Evolutionary conservation across 2,888 invertebrate genomes (phyloP).

Genomic region (Tanaodytes sp.): DNA sequence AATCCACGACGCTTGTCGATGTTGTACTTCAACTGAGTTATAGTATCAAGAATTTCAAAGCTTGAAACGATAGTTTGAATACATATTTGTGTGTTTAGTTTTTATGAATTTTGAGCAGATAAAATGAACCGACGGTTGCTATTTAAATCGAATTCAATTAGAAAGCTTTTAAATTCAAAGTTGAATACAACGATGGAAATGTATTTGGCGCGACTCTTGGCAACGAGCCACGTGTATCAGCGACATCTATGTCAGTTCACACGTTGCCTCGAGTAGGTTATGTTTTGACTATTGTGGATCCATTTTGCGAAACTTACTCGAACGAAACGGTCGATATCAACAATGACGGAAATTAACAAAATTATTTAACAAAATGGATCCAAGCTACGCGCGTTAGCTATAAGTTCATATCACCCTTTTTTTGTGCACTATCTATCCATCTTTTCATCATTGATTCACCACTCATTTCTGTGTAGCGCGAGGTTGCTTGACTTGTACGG

Average conservation of each 20-base stretch:
- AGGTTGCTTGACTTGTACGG: slow-evolving; percentile 66
- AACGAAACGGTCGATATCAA: too few species aligned
- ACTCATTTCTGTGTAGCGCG: slow-evolving; percentile 63
- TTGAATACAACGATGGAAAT: slow-evolving; percentile 31
- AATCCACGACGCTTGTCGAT: slow-evolving; percentile 41
- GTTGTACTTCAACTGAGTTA: slow-evolving; percentile 27
- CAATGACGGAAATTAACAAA: too few species aligned
- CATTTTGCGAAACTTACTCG: too few species aligned
- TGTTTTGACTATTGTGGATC: slow-evolving; percentile 24
- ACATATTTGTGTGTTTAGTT: neutral
- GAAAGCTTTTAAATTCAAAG: neutral
- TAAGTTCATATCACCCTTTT: slow-evolving; percentile 60
- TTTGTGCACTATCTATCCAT: slow-evolving; percentile 59
- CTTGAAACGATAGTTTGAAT: neutral
- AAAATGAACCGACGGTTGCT: too few species aligned
- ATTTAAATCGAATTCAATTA: too few species aligned
- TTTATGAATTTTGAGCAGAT: too few species aligned
- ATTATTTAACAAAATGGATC: slow-evolving; percentile 57
- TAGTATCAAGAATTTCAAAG: neutral
- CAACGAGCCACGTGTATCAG: neutral
- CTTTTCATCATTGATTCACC: slow-evolving; percentile 52
- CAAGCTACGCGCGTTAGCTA: slow-evolving; percentile 65
- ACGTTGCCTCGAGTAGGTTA: slow-evolving; percentile 42
- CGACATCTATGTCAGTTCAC: neutral
- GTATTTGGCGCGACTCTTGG: slow-evolving; percentile 1